phyloP scores from a whole-genome alignment of 2,113 vertebrate species.

The Tragelaphus scriptus region DNA sequence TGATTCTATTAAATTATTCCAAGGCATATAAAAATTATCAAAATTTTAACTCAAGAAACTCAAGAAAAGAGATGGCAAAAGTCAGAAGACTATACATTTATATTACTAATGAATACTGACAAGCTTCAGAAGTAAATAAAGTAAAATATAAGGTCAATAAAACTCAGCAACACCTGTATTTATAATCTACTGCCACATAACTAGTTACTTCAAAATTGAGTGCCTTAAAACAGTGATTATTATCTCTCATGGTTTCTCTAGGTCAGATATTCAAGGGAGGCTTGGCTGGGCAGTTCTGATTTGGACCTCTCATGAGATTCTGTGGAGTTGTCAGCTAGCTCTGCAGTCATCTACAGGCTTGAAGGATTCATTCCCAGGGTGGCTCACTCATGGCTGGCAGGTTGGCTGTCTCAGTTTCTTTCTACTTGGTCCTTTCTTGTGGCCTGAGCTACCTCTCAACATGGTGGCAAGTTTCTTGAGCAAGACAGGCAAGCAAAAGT shows the following conservation, averaged over 20 bases:
- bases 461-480: background rate
- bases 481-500: background rate
- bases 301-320: background rate
- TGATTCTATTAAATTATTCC: background rate
- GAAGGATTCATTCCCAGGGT: background rate
- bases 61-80: background rate
- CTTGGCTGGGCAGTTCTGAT: background rate
- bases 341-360: background rate
- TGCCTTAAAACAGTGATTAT: background rate
- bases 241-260: background rate
- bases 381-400: background rate
- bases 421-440: background rate
- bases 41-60: background rate
- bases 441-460: background rate
- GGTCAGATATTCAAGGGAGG: background rate
- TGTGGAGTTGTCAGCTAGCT: background rate
- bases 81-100: background rate
- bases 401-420: background rate
- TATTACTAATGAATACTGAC: background rate
- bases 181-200: background rate
- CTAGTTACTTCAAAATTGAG: background rate
- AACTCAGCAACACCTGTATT: background rate
- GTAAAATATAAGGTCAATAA: background rate
- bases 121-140: background rate
- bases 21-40: background rate